Evolutionary conservation across 2,797 vertebrate species (phyloP).

Genomic region (Sebastes dallii): DNA sequence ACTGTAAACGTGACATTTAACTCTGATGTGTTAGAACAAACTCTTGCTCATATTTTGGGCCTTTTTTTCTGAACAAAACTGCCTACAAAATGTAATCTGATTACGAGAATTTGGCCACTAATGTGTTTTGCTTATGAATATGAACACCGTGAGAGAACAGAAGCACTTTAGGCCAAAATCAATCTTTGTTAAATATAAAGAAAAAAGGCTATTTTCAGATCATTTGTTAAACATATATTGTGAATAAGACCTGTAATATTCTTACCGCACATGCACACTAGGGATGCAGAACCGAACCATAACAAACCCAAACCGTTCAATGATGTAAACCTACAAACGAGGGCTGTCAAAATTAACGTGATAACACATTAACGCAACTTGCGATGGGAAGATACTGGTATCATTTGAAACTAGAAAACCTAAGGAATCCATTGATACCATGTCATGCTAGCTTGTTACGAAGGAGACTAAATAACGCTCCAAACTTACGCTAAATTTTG

Average conservation of each 20-base stretch:
- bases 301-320: too few species aligned
- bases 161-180: background rate
- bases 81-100: background rate
- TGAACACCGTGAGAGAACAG: background rate
- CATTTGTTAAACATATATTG: background rate
- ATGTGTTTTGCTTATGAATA: background rate
- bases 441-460: too few species aligned
- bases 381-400: too few species aligned
- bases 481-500: too few species aligned
- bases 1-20: slow-evolving; percentile 57
- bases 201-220: background rate
- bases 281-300: too few species aligned
- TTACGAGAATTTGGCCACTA: background rate
- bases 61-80: background rate
- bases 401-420: too few species aligned
- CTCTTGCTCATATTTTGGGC: background rate
- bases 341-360: too few species aligned
- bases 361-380: too few species aligned
- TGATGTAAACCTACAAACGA: too few species aligned
- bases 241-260: background rate
- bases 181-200: background rate
- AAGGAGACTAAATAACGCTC: too few species aligned
- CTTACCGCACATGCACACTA: background rate
- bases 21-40: slow-evolving; percentile 23
- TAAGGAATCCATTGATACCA: too few species aligned